These are phyloP conservation scores for Mellilla xanthometata DNA, from an alignment of 2,888 invertebrate species.

Conservation along the genomic window DNA sequence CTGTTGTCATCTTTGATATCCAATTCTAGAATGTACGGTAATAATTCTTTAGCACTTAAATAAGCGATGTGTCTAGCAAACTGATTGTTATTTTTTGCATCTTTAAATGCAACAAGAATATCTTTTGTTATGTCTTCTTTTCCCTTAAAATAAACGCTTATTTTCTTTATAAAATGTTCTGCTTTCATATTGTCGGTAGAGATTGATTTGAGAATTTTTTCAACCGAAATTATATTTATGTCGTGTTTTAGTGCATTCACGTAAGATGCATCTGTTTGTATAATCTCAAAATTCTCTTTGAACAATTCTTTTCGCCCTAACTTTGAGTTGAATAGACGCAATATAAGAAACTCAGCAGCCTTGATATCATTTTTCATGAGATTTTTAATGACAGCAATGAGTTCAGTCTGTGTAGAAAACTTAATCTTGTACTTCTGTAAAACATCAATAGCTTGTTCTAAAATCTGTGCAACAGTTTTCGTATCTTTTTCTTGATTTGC, in stretches of 20 bases:
- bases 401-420: slow-evolving; percentile 29
- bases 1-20: slow-evolving; percentile 20
- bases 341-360: slow-evolving; percentile 32
- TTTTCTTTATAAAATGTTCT: slow-evolving; percentile 41
- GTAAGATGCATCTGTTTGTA: slow-evolving; percentile 47
- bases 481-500: slow-evolving; percentile 24
- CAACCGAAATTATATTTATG: slow-evolving; percentile 33
- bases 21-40: slow-evolving; percentile 24
- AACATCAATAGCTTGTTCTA: slow-evolving; percentile 32
- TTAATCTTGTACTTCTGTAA: slow-evolving; percentile 38
- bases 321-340: slow-evolving; percentile 38
- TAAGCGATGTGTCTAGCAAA: slow-evolving; percentile 28
- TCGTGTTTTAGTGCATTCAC: slow-evolving; percentile 56
- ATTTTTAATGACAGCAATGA: slow-evolving; percentile 33
- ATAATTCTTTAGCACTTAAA: slow-evolving; percentile 25
- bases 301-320: slow-evolving; percentile 49
- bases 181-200: slow-evolving; percentile 5
- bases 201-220: slow-evolving; percentile 35
- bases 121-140: slow-evolving; percentile 41
- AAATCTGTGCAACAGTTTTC: not conserved
- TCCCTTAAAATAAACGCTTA: slow-evolving; percentile 55
- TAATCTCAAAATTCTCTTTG: slow-evolving; percentile 41
- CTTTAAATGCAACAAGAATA: slow-evolving; percentile 24
- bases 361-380: slow-evolving; percentile 32
- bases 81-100: slow-evolving; percentile 9